Percentiles rank a stretch among this genome's conserved stretches.
Conservation (phyloP, 2,888 invertebrate species). For the Loripinus fragilis region DNA sequence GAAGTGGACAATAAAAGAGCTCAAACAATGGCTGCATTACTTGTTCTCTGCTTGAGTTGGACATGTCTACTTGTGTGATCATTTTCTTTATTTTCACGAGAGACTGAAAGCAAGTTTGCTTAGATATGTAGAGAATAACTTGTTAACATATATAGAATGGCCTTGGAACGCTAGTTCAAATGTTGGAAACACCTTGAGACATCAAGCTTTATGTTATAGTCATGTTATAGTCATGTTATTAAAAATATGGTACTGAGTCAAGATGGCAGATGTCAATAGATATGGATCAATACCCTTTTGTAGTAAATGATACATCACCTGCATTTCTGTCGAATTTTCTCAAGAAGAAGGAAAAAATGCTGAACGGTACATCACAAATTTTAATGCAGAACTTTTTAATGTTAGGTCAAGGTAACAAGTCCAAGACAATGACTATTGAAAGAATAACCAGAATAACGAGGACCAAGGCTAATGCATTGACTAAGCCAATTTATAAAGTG, state of each 20-base stretch:
- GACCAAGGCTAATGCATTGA: constrained; percentile 54
- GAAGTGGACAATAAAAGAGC: constrained; percentile 46
- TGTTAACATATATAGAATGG: constrained; percentile 37
- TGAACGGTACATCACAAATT: constrained; percentile 12
- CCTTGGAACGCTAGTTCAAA: constrained; percentile 27
- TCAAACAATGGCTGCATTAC: constrained; percentile 60
- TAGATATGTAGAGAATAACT: constrained; percentile 35
- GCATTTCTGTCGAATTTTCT: constrained; percentile 57
- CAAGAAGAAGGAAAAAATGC: background rate
- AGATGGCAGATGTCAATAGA: constrained; percentile 66
- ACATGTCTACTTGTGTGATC: constrained; percentile 56
- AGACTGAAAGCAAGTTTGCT: constrained; percentile 20
- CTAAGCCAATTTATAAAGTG: constrained; percentile 58
- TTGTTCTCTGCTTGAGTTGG: constrained; percentile 53
- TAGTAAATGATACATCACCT: constrained; percentile 44
- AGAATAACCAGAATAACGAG: constrained; percentile 60
- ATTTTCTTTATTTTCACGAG: constrained; percentile 33
- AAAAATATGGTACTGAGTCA: constrained; percentile 32
- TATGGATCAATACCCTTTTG: constrained; percentile 69
- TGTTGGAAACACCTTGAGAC: constrained; percentile 45
- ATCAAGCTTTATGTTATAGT: constrained; percentile 66
- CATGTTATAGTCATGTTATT: constrained; percentile 51
- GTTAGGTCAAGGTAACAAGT: constrained; percentile 62
- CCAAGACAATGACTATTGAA: constrained; percentile 50
- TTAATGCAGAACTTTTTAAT: constrained; percentile 60